Conservation (phyloP, 2,888 invertebrate species). For the Harpagoxenus sublaevis region DNA sequence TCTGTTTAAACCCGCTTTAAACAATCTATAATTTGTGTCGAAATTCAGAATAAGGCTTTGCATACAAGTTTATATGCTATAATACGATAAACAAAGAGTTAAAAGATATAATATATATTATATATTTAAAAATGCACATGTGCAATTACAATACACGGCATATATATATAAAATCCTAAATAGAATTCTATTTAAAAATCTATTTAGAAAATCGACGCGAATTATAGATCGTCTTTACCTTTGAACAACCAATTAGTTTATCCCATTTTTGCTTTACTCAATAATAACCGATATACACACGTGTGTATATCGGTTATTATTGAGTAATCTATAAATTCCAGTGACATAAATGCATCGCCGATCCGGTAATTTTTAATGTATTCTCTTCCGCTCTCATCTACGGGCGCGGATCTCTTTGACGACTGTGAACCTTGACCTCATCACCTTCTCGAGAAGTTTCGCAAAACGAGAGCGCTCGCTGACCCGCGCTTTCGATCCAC, state of each 20-base stretch:
- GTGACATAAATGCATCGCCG: conserved; percentile 1
- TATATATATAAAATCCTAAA: not conserved
- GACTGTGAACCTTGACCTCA: conserved; percentile 18
- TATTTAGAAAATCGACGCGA: not conserved
- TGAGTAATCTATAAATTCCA: not conserved
- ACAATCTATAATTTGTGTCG: no score
- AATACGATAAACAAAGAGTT: no score
- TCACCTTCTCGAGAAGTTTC: conserved; percentile 21
- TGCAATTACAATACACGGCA: not conserved
- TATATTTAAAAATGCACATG: no score
- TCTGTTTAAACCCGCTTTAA: no score
- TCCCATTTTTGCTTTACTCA: not conserved
- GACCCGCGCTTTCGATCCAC: conserved; percentile 29
- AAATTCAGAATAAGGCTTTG: no score
- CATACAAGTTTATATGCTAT: no score
- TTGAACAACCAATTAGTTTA: not conserved
- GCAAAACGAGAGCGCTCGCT: conserved; percentile 26
- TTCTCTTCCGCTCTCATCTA: not conserved
- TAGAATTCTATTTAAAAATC: not conserved
- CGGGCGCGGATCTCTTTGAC: not conserved
- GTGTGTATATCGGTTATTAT: not conserved
- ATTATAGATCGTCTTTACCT: not conserved
- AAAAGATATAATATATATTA: no score
- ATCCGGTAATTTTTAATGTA: not conserved
- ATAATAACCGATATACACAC: no score